A percentile compares a stretch with the other conserved stretches of the same genome.
These are phyloP conservation scores for Catalaphyllia jardinei DNA, from an alignment of 64 coral and sea anemone genomes.

Conservation along the genomic window DNA sequence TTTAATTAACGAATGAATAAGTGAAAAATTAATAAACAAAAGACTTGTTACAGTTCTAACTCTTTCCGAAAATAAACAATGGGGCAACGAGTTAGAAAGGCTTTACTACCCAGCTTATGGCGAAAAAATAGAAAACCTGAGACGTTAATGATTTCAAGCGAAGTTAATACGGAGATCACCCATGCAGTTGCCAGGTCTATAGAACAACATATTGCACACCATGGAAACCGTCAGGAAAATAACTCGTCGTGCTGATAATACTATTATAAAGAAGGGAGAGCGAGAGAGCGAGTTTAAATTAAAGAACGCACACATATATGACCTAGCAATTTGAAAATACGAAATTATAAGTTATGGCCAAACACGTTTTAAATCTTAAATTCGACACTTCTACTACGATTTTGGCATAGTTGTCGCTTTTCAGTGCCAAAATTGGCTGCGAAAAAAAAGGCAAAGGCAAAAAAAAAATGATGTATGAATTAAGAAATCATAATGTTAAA, in stretches of 20 bases:
- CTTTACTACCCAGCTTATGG: neutral
- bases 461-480: too few relatives aligned
- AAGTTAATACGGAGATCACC: neutral
- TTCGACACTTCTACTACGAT: neutral
- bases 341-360: neutral
- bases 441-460: too few relatives aligned
- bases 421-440: neutral
- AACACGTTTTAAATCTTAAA: neutral
- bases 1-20: too few relatives aligned
- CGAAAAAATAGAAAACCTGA: neutral
- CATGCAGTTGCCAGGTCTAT: neutral
- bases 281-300: neutral
- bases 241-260: neutral
- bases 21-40: too few relatives aligned
- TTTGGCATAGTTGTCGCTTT: neutral
- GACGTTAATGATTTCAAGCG: neutral
- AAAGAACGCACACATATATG: neutral
- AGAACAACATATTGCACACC: neutral
- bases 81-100: neutral
- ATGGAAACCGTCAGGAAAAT: neutral
- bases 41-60: neutral
- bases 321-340: neutral
- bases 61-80: neutral
- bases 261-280: too few relatives aligned
- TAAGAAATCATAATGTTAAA: too few relatives aligned